Conservation (phyloP, 2,888 invertebrate genomes). For the Lepas anatifera region DNA sequence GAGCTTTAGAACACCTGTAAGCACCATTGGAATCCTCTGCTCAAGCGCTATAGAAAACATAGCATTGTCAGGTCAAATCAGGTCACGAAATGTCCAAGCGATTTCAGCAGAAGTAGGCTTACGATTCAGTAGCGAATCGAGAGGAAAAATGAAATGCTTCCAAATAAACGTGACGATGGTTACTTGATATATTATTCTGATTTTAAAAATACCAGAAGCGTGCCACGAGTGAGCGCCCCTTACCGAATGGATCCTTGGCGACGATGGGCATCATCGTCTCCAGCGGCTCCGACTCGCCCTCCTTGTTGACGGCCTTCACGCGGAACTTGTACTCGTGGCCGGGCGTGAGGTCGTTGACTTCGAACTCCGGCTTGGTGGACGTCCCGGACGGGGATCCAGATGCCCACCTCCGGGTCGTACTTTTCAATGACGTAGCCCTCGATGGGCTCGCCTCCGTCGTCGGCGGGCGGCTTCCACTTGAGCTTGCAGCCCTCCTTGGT, state of each 20-base stretch:
- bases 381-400: conserved; percentile 84
- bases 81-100: too few species aligned
- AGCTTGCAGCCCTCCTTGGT: conserved; percentile 82
- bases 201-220: too few species aligned
- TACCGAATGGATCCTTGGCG: conserved; percentile 90
- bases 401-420: conserved; percentile 74
- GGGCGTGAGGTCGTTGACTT: conserved; percentile 78
- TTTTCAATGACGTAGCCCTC: conserved; percentile 87
- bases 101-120: too few species aligned
- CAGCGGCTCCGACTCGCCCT: conserved; percentile 38
- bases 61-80: too few species aligned
- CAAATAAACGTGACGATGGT: too few species aligned
- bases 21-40: too few species aligned
- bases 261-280: conserved; percentile 48
- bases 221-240: too few species aligned
- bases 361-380: conserved; percentile 68
- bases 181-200: too few species aligned
- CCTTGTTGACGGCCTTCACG: conserved; percentile 40
- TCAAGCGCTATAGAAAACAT: too few species aligned
- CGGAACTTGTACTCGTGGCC: conserved; percentile 67
- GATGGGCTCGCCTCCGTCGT: conserved; percentile 89
- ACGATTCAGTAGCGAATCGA: too few species aligned
- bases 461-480: conserved; percentile 91
- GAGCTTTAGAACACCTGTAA: too few species aligned
- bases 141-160: too few species aligned